These are phyloP conservation scores for Catharus fuscescens DNA, from an alignment of 2,113 vertebrate species.

Conservation along the genomic window DNA sequence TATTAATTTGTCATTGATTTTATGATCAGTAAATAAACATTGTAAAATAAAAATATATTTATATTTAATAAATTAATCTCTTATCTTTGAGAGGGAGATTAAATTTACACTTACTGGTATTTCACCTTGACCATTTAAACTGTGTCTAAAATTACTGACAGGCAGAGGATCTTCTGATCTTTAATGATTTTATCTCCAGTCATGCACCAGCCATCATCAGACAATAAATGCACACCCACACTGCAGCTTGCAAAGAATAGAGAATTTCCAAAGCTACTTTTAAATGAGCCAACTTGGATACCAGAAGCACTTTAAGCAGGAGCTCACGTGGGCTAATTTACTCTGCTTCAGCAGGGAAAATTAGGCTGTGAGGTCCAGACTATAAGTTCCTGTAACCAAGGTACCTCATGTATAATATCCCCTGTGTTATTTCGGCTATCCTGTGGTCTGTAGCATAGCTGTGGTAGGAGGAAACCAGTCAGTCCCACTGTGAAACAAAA, in stretches of 20 bases:
- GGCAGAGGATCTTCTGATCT: not conserved
- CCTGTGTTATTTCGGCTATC: not conserved
- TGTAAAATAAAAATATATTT: not conserved
- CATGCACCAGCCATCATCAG: not conserved
- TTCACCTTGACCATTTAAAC: not conserved
- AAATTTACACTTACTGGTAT: not conserved
- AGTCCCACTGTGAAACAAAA: not conserved
- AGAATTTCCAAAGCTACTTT: slow-evolving; percentile 28
- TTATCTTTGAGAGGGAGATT: not conserved
- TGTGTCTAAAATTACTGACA: not conserved
- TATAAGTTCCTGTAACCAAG: not conserved
- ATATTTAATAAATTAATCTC: not conserved
- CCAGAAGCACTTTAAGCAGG: not conserved
- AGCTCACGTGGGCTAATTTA: slow-evolving; percentile 7
- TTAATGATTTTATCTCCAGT: not conserved
- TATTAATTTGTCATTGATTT: not conserved
- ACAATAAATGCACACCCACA: not conserved
- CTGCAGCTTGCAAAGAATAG: not conserved
- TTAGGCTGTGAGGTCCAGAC: not conserved
- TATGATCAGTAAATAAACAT: not conserved
- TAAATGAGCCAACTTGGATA: not conserved
- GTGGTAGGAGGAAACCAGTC: not conserved
- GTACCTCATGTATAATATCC: not conserved
- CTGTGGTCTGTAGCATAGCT: not conserved
- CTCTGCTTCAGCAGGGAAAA: slow-evolving; percentile 1